These are phyloP conservation scores for Crotalus horridus DNA, from an alignment of 2,113 vertebrate genomes.

Conservation along the genomic window DNA sequence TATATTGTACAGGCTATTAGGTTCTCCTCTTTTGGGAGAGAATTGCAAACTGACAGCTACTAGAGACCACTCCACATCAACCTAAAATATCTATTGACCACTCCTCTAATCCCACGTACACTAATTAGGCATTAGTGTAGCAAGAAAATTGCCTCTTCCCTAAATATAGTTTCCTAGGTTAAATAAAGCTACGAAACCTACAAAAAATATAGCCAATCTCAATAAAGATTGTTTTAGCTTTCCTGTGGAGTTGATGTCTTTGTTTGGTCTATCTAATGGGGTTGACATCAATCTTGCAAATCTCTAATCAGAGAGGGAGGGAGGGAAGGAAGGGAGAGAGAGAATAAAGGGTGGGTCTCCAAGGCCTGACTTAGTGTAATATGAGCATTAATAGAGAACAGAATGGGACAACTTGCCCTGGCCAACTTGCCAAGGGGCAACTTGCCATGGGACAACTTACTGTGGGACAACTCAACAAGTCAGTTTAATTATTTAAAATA, in stretches of 20 bases:
- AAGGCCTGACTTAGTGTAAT: no score
- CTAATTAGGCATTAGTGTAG: not conserved
- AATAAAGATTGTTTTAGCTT: not conserved
- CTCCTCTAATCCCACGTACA: not conserved
- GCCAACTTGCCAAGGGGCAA: not conserved
- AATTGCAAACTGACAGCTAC: not conserved
- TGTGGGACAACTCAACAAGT: not conserved
- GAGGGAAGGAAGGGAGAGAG: no score
- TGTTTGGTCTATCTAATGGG: not conserved
- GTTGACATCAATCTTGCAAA: not conserved
- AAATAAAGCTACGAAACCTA: not conserved
- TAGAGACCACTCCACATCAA: not conserved
- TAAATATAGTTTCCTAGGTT: not conserved
- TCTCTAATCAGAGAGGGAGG: not conserved
- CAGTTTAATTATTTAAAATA: not conserved
- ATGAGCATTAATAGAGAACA: not conserved
- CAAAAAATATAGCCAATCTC: not conserved
- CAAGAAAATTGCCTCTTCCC: not conserved
- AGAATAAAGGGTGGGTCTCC: no score
- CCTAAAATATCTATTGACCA: not conserved
- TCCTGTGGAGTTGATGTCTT: not conserved
- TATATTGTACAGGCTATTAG: not conserved
- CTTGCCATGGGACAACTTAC: not conserved
- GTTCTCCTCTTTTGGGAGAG: not conserved
- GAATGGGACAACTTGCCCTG: not conserved